A percentile compares a stretch with the other conserved stretches of the same genome.
Evolutionary conservation across 2,113 vertebrate species (phyloP).

Genomic region (Oophaga pumilio): DNA sequence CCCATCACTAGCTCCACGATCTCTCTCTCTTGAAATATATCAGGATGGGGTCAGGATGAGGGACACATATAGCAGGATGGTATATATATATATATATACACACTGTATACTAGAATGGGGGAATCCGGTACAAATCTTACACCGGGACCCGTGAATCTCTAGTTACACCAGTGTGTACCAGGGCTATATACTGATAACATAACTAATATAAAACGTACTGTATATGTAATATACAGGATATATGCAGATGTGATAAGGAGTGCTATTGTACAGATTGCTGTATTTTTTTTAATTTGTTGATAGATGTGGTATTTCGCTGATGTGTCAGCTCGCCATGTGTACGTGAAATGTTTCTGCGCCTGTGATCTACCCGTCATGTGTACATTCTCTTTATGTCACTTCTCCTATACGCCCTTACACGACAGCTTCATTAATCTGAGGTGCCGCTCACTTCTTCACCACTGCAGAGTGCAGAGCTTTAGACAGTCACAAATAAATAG

Average conservation of each 20-base stretch:
- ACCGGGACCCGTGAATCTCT: no score
- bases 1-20: no score
- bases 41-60: no score
- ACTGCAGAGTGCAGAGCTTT: background rate
- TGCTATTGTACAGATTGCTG: background rate
- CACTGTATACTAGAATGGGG: no score
- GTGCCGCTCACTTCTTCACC: background rate
- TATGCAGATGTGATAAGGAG: background rate
- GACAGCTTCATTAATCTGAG: slow-evolving; percentile 34
- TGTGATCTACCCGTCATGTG: slow-evolving; percentile 39
- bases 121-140: no score
- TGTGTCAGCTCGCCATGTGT: slow-evolving; percentile 42
- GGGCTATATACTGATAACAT: no score
- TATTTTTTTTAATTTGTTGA: slow-evolving; percentile 1
- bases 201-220: no score
- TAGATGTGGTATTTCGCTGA: slow-evolving; percentile 32
- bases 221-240: no score
- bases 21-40: no score
- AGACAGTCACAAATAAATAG: background rate
- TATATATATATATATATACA: no score
- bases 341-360: slow-evolving; percentile 35
- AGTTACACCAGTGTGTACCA: no score
- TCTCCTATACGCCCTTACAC: background rate
- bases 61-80: no score
- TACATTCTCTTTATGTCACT: slow-evolving; percentile 45